Conservation (phyloP, 1,140 invertebrate genomes). For the Epicauta chinensis region DNA sequence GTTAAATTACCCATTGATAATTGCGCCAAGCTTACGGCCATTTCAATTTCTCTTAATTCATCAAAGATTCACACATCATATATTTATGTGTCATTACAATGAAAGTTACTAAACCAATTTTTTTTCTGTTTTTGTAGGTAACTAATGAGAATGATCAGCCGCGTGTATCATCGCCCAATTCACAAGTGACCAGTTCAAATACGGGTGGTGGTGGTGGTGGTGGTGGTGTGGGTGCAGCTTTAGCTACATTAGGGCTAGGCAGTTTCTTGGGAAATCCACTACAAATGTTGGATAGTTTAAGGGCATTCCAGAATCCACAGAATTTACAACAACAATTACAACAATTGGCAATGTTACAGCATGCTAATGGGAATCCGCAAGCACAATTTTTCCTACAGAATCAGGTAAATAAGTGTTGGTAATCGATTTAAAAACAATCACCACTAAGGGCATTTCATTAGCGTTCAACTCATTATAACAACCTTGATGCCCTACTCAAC, state of each 20-base stretch:
- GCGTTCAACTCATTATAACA: no score
- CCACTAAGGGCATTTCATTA: no score
- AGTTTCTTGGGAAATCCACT: constrained; percentile 56
- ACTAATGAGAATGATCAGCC: constrained; percentile 47
- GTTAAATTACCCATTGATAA: constrained; percentile 21
- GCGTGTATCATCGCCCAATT: constrained; percentile 50
- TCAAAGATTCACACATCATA: background rate
- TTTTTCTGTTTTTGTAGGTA: constrained; percentile 28
- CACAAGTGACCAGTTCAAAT: constrained; percentile 48
- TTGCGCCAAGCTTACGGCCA: constrained; percentile 7
- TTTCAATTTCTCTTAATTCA: constrained; percentile 5
- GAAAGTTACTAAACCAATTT: background rate
- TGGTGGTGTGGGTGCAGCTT: constrained; percentile 53
- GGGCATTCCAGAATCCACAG: constrained; percentile 46
- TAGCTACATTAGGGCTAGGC: constrained; percentile 52
- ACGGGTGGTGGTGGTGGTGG: no score
- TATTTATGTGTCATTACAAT: background rate
- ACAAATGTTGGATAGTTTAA: constrained; percentile 56
- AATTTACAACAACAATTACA: constrained; percentile 50
- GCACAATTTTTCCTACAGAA: constrained; percentile 74
- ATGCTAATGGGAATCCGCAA: constrained; percentile 51
- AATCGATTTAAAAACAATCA: no score
- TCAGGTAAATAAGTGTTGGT: constrained; percentile 52
- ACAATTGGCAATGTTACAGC: constrained; percentile 66
- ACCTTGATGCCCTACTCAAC: no score